Percentiles rank a stretch among this genome's conserved stretches.
Conservation (phyloP, 2,888 invertebrate genomes). For the Dynastes hyllus region DNA sequence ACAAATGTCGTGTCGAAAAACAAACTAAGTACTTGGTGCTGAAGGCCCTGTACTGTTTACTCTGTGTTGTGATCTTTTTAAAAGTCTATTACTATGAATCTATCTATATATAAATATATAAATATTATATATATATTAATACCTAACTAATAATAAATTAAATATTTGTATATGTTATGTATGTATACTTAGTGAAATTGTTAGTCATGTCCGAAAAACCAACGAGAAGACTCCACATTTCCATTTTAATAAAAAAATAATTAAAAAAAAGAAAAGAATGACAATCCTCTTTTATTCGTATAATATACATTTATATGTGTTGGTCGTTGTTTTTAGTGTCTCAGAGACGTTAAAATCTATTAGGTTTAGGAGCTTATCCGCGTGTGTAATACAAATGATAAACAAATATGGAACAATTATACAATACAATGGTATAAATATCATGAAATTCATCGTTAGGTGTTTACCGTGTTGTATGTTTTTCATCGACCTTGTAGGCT, state of each 20-base stretch:
- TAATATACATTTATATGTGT: constrained; percentile 62
- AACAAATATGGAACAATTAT: constrained; percentile 48
- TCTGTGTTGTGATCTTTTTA: constrained; percentile 73
- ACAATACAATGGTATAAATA: constrained; percentile 54
- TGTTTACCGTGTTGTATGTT: constrained; percentile 67
- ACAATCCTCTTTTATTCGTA: constrained; percentile 69
- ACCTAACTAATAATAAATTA: constrained; percentile 65
- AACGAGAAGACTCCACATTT: constrained; percentile 61
- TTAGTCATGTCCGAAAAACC: constrained; percentile 57
- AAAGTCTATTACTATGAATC: constrained; percentile 73
- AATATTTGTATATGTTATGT: constrained; percentile 72
- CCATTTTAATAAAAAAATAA: constrained; percentile 56
- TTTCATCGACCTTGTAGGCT: constrained; percentile 60
- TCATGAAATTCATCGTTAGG: constrained; percentile 61
- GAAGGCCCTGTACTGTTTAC: constrained; percentile 63
- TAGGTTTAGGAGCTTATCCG: constrained; percentile 65
- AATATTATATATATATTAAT: constrained; percentile 61
- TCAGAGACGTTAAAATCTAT: constrained; percentile 64
- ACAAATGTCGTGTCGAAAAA: constrained; percentile 18
- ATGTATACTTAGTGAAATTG: constrained; percentile 61
- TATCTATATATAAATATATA: constrained; percentile 66
- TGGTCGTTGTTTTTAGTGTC: constrained; percentile 67
- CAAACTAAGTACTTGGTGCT: constrained; percentile 52
- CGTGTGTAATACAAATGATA: constrained; percentile 57
- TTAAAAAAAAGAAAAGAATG: constrained; percentile 61